phyloP scores from a whole-genome alignment of 1,140 invertebrate species.

The Ruditapes philippinarum region DNA sequence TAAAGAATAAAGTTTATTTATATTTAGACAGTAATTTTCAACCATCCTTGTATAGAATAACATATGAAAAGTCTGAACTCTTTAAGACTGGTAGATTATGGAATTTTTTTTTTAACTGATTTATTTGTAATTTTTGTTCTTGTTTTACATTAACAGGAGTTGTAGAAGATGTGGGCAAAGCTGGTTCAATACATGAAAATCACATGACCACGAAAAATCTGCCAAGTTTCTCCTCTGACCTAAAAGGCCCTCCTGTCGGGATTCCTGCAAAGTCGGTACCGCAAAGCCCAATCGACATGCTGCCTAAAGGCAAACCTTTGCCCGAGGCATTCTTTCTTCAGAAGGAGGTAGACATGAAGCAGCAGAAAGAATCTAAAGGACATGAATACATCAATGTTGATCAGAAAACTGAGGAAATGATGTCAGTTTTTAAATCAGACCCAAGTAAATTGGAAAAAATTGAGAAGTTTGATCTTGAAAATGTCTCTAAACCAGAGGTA shows the following conservation, averaged over 20 bases:
- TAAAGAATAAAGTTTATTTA: too few species aligned
- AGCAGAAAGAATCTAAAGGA: not conserved
- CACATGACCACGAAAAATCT: not conserved
- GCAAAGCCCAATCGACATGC: slow-evolving; percentile 54
- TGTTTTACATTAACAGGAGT: not conserved
- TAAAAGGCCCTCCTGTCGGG: not conserved
- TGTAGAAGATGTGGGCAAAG: not conserved
- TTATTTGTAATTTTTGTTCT: not conserved
- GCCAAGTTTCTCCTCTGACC: not conserved
- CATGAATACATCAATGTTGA: not conserved
- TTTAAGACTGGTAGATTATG: too few species aligned
- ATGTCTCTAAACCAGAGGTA: not conserved
- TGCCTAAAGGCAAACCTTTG: slow-evolving; percentile 50
- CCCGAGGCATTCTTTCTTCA: slow-evolving; percentile 63
- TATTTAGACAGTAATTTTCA: too few species aligned
- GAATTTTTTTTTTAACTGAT: too few species aligned
- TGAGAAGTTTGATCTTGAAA: slow-evolving; percentile 59
- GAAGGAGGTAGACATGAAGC: slow-evolving; percentile 14
- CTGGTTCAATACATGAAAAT: slow-evolving; percentile 10
- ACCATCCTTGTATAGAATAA: too few species aligned
- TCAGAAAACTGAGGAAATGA: not conserved
- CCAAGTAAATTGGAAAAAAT: slow-evolving; percentile 63
- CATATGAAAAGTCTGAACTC: too few species aligned
- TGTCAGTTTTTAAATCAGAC: slow-evolving; percentile 26
- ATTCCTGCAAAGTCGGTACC: not conserved